Evolutionary conservation across 2,888 invertebrate species (phyloP).

Genomic region (Heliothis peltigera): DNA sequence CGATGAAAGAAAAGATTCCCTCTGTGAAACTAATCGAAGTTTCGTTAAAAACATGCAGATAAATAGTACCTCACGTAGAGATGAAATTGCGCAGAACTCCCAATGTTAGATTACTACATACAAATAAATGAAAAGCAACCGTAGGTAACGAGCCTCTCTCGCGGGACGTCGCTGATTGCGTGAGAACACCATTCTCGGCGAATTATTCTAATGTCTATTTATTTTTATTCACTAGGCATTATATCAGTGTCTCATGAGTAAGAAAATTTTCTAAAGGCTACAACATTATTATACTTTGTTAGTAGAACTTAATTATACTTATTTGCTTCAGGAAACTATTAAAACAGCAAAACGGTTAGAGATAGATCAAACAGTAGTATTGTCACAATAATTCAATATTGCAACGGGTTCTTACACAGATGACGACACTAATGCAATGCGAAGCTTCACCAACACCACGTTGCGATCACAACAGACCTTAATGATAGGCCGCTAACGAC

Average conservation of each 20-base stretch:
- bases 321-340: background rate
- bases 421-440: conserved; percentile 41
- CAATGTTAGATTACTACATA: conserved; percentile 35
- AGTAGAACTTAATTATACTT: no score
- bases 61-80: conserved; percentile 49
- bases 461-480: conserved; percentile 21
- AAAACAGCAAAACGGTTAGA: background rate
- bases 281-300: background rate
- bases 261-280: background rate
- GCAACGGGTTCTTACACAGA: conserved; percentile 26
- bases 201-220: conserved; percentile 19
- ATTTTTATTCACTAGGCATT: background rate
- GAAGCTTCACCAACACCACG: conserved; percentile 9
- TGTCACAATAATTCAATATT: conserved; percentile 41
- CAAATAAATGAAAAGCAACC: conserved; percentile 36
- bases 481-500: conserved; percentile 41
- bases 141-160: conserved; percentile 31
- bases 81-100: conserved; percentile 34
- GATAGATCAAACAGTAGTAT: background rate
- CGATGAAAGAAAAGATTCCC: conserved; percentile 25
- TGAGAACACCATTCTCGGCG: conserved; percentile 9
- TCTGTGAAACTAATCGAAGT: conserved; percentile 33
- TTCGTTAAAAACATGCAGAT: conserved; percentile 45
- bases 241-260: background rate
- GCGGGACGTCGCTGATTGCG: conserved; percentile 13